Base-by-base conservation (phyloP, 35 echinoderm and acorn worm species). In the Heliocidaris erythrogramma region DNA sequence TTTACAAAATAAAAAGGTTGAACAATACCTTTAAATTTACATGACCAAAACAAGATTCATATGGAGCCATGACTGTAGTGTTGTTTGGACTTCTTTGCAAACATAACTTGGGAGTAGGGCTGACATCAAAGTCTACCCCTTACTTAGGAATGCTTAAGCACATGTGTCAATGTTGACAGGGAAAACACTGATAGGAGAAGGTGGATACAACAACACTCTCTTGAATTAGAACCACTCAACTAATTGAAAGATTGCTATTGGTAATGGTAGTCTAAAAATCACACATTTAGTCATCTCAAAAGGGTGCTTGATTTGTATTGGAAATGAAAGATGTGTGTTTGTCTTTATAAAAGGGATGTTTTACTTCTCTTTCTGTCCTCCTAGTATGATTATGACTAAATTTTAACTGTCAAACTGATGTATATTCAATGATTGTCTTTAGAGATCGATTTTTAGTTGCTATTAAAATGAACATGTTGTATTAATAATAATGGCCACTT, bases 121-220 rank as follows among this genome's bases (percentile, higher is more conserved):
- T n/a, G 5, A 78, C 65, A 78, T 78, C 65, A 78, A 78, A 78
- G 27, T 18, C 27, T 24, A 27, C 18, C 18, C 27, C 65, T 78
- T 27, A 18, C 21, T 7, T 24, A 27, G 65, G 65, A 78, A 78
- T 78, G 65, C 65, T n/a, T 78, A 78, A 78, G 65, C 27, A 78
- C 65, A 78, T 78, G 65, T 78, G 65, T 78, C 65, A 78, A 78
- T 78, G 65, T 78, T 78, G 65, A 78, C 65, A 78, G 27, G 65
- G 65, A 78, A 78, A 78, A 78, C 65, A 78, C 21, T n/a, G 17
- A 78, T 7, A 27, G 27, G 65, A 78, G 65, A 78, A 78, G 65
- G 65, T 78, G 65, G 65, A 78, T 78, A 78, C 65, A 78, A 78
- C 21, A 27, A 21, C 27, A 18, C 65, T 78, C 65, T 27, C 17